phyloP scores from a whole-genome alignment of 2,113 vertebrate genomes.

The Sclerurus mexicanus region DNA sequence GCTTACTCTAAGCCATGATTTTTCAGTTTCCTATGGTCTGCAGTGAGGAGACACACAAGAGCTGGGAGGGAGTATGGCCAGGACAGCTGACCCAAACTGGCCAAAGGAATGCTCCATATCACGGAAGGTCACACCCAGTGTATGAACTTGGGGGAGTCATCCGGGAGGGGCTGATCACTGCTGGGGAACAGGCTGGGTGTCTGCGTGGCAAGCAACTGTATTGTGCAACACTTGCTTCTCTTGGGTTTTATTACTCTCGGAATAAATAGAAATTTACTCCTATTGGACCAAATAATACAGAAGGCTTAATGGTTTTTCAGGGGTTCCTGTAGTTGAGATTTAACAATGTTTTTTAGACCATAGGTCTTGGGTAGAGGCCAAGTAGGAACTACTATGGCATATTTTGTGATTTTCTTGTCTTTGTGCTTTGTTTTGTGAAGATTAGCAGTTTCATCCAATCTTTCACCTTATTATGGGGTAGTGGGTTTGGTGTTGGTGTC shows the following conservation, averaged over 20 bases:
- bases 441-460: background rate
- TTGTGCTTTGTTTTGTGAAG: background rate
- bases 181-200: background rate
- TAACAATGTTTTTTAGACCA: background rate
- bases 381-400: background rate
- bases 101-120: background rate
- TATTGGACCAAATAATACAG: background rate
- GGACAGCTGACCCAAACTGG: background rate
- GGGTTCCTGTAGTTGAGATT: background rate
- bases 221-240: background rate
- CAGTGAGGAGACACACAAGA: background rate
- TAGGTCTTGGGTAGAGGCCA: background rate
- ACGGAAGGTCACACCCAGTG: background rate
- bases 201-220: background rate
- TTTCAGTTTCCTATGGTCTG: background rate
- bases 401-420: background rate
- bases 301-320: background rate
- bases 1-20: background rate
- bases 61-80: background rate
- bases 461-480: background rate
- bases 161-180: background rate
- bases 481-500: background rate
- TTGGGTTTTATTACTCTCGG: background rate
- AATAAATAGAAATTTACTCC: background rate
- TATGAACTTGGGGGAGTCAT: background rate